Percentiles rank a stretch among this genome's conserved stretches.
Evolutionary conservation across 30 jellyfish, hydroid and myxozoan species (phyloP).

Genomic region (Mastigias papua): DNA sequence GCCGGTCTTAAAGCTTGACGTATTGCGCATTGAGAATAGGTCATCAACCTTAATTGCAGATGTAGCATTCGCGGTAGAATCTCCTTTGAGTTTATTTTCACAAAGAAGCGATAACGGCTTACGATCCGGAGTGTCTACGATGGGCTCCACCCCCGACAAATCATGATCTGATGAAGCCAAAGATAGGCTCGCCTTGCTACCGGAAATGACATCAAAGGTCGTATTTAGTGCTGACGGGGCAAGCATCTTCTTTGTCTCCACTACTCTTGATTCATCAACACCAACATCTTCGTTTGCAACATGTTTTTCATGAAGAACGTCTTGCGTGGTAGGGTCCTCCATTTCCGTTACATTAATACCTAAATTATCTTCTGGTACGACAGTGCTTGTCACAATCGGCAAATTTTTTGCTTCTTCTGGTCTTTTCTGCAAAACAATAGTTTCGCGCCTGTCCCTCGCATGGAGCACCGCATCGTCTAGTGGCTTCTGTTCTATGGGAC

Average conservation of each 20-base stretch:
- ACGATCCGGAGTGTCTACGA: slow-evolving; percentile 51
- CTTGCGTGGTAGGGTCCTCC: neutral
- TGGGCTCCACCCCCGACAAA: slow-evolving; percentile 56
- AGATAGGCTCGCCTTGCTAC: neutral
- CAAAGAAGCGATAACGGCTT: slow-evolving; percentile 57
- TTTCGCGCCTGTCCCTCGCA: slow-evolving; percentile 52
- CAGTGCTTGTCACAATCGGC: slow-evolving; percentile 18
- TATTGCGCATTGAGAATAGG: slow-evolving; percentile 58
- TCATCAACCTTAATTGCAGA: slow-evolving; percentile 20
- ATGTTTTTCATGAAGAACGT: neutral
- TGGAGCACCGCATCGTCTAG: neutral
- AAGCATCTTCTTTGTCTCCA: no score
- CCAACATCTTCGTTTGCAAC: neutral
- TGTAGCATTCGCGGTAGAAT: neutral
- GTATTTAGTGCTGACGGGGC: neutral
- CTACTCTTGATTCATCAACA: neutral
- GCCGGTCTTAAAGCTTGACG: slow-evolving; percentile 32
- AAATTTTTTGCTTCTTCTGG: slow-evolving; percentile 23
- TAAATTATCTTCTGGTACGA: neutral
- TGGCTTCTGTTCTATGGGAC: neutral
- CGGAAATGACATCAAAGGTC: slow-evolving; percentile 37
- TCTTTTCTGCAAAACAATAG: slow-evolving; percentile 41
- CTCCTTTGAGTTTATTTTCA: slow-evolving; percentile 19
- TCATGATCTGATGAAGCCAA: neutral
- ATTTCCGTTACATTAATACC: neutral